A percentile compares a stretch with the other conserved stretches of the same genome.
phyloP scores from a whole-genome alignment of 2,888 invertebrate genomes.

The Druceiella hillmani region DNA sequence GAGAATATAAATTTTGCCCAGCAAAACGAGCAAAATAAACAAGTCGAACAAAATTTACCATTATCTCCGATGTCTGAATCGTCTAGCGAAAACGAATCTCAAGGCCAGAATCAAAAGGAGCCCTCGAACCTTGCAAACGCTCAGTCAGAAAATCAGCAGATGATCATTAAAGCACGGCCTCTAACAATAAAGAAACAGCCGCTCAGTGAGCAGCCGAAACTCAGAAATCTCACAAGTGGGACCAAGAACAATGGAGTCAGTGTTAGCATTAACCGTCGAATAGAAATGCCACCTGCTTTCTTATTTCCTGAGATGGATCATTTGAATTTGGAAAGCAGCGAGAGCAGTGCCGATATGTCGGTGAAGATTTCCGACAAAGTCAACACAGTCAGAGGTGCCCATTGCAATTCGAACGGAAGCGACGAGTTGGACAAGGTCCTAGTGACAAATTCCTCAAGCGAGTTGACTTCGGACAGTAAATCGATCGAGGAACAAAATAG shows the following conservation, averaged over 20 bases:
- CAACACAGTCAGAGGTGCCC: too few relatives aligned
- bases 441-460: too few relatives aligned
- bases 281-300: constrained; percentile 80
- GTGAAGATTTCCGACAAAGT: constrained; percentile 31
- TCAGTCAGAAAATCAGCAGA: constrained; percentile 26
- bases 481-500: constrained; percentile 40
- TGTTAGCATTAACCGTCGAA: constrained; percentile 64
- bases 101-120: constrained; percentile 35
- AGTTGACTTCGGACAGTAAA: constrained; percentile 32
- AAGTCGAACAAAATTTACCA: constrained; percentile 20
- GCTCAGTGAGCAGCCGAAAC: constrained; percentile 73
- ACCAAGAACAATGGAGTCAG: constrained; percentile 56
- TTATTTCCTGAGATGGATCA: constrained; percentile 72
- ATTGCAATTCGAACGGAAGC: constrained; percentile 30
- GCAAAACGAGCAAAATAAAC: constrained; percentile 29
- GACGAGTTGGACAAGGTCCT: constrained; percentile 42
- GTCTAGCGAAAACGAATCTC: constrained; percentile 11
- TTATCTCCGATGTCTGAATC: constrained; percentile 12
- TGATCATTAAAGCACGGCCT: constrained; percentile 73
- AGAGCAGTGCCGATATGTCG: constrained; percentile 35
- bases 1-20: constrained; percentile 43
- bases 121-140: too few relatives aligned
- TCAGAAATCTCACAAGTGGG: constrained; percentile 55
- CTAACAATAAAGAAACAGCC: constrained; percentile 79
- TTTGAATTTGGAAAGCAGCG: constrained; percentile 45